Conservation (phyloP, 2,113 vertebrate genomes). For the Pangasianodon gigas region DNA sequence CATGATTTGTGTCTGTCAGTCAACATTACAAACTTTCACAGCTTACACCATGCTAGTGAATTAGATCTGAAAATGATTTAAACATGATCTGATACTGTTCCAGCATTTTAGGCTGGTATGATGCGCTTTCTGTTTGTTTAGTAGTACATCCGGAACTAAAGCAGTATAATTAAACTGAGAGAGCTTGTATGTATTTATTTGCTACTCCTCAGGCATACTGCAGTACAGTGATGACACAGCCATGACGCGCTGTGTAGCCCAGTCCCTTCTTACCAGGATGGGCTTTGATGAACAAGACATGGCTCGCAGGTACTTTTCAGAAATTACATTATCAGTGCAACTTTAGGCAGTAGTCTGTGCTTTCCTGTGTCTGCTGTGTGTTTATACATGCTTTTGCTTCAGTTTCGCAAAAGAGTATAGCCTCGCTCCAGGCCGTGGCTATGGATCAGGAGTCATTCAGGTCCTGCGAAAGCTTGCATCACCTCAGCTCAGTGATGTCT, state of each 20-base stretch:
- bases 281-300: constrained; percentile 90
- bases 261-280: constrained; percentile 84
- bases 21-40: neutral
- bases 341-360: neutral
- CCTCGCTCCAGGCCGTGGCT: constrained; percentile 84
- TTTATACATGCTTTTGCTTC: neutral
- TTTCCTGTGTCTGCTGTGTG: neutral
- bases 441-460: constrained; percentile 88
- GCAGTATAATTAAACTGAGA: neutral
- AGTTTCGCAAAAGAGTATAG: constrained; percentile 96
- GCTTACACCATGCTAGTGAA: neutral
- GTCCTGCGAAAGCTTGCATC: constrained; percentile 92
- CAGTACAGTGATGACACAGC: constrained; percentile 94
- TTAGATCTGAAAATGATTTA: neutral
- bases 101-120: neutral
- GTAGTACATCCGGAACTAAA: neutral
- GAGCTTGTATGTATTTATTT: neutral
- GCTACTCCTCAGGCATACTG: constrained; percentile 72
- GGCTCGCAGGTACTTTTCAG: constrained; percentile 82
- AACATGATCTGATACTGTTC: neutral
- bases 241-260: constrained; percentile 90
- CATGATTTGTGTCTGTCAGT: neutral
- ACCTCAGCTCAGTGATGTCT: constrained; percentile 85
- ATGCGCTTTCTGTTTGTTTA: neutral
- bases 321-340: neutral